Evolutionary conservation across 2,888 invertebrate species (phyloP), one percentile per base, ranked within the genome.

Genomic region (Campopleginae sp.): DNA sequence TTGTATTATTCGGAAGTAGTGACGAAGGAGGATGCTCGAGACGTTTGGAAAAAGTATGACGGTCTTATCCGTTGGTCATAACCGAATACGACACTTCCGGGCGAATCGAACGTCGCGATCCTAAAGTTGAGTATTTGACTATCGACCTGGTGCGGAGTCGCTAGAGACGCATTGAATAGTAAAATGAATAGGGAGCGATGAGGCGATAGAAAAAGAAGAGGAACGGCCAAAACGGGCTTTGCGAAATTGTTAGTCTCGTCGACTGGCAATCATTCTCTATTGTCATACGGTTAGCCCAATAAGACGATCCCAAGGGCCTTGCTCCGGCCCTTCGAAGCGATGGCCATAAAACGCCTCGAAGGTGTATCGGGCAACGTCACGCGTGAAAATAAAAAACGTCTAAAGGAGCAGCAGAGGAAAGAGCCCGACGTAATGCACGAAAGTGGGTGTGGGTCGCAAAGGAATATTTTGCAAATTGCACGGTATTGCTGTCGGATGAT

Each of bases 231-330:
- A 54, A n/a, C n/a, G 54, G 46, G 23, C 23, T n/a, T n/a, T n/a
- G 27, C 31, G 27, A 12, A 33, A 38, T 19, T 54, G 14, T 46
- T 38, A 38, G 71, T 63, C 38, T 42, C 33, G 63, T 44, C n/a
- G n/a, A n/a, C 33, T 17, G 58, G 38, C 68, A 68, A 80, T 80
- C 80, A 75, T 80, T 80, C 68, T 74, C 74, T 68, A 80, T 80
- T 80, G 80, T 75, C 75, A 48, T 46, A 48, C 38, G 74, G 74
- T 80, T 75, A 80, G 80, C 58, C 74, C 46, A 80, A 80, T 68
- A 68, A 58, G 46, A 75, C 17, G 8, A 66, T 75, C 80, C 80
- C 80, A 38, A 75, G 75, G 80, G 75, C 46, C 44, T 46, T 46
- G 46, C 58, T 68, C 19, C 8, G 65, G 31, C 66, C 68, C 46